Base-by-base conservation (phyloP, 2,113 vertebrate species). In the Macheiramphus alcinus region DNA sequence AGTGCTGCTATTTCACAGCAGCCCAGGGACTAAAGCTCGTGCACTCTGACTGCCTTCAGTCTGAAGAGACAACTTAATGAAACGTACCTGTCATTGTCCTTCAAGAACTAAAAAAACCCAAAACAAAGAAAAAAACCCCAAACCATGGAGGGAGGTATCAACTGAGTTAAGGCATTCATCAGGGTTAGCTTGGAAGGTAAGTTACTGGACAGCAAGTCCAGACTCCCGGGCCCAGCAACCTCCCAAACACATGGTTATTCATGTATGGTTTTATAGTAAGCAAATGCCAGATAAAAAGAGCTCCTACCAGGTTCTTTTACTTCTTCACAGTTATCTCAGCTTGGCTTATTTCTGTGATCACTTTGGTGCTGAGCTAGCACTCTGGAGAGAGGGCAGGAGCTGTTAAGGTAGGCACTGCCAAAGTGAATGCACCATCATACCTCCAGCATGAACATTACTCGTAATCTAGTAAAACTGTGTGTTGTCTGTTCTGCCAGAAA, bases 21-120 rank as follows among this genome's bases (percentile, higher is more conserved):
- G 38, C 32, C 29, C 47, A 47, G n/a, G 0, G 0, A 31, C 50
- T 12, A n/a, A 47, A 93, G 70, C 16, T 75, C 0, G 0, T 29
- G 26, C 8, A 13, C 10, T 42, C 17, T 27, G 11, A 19, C 43
- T 74, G 55, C 73, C 73, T 90, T 67, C 55, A 42, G 32, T 16
- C 36, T 72, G 74, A 80, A 93, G n/a, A 59, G 55, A 34, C 10
- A 16, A 43, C 62, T 65, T 43, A n/a, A 72, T 34, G 26, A 56
- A 47, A 93, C 84, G 12, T 19, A 17, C 26, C 32, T 31, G 47
- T 11, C 7, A 7, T 6, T 80, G 32, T 43, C 36, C 58, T 65
- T 43, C 47, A 48, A 78, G 20, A 68, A 52, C 13, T 52, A 10
- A 58, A n/a, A 12, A 45, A 36, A 50, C 9, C 50, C 14, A 9